Evolutionary conservation across 2,113 vertebrate species (phyloP).

Genomic region (Caloenas nicobarica): DNA sequence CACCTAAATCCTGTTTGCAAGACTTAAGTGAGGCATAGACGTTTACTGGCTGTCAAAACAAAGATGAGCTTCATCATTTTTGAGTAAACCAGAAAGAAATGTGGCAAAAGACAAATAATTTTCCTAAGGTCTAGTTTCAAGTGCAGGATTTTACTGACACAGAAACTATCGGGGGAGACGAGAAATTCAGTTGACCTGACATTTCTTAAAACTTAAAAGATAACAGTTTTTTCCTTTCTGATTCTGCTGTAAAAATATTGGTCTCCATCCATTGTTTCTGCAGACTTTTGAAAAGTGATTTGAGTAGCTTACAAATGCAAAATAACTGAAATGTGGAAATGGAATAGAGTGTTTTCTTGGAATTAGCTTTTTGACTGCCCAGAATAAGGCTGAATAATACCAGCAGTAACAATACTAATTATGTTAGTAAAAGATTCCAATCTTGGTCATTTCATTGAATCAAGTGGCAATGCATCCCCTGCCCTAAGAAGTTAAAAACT

Average conservation of each 20-base stretch:
- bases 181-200: background rate
- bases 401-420: background rate
- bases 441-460: background rate
- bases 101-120: background rate
- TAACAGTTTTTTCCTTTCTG: background rate
- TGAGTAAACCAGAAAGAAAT: background rate
- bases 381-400: background rate
- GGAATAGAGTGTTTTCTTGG: background rate
- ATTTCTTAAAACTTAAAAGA: constrained; percentile 10
- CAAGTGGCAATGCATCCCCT: background rate
- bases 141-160: background rate
- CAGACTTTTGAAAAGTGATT: background rate
- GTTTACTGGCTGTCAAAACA: constrained; percentile 14
- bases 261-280: background rate
- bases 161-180: background rate
- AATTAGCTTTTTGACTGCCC: background rate
- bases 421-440: background rate
- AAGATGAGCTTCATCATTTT: background rate
- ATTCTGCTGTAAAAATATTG: background rate
- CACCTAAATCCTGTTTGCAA: too few relatives aligned
- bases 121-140: constrained; percentile 10
- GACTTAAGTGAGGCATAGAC: background rate
- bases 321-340: background rate
- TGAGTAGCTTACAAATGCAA: background rate
- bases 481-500: background rate